These are phyloP conservation scores for Hypotaenidia philippensis DNA, from an alignment of 2,797 vertebrate genomes.

Conservation along the genomic window DNA sequence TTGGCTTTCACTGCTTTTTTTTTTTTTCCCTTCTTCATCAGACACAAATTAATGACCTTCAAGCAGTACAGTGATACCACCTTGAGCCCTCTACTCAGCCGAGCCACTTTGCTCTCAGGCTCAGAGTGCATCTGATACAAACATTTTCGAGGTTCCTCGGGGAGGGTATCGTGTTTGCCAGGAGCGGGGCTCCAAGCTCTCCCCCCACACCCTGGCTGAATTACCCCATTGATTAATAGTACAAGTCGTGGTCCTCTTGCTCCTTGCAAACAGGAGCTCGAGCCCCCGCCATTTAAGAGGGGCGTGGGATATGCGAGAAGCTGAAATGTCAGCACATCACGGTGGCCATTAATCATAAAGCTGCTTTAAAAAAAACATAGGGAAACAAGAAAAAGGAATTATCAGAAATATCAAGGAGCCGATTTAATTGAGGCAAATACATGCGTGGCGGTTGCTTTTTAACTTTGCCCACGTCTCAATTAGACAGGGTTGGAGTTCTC, in stretches of 20 bases:
- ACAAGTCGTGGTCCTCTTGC: not conserved
- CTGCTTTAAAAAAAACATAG: not conserved
- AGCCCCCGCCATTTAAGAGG: constrained; percentile 31
- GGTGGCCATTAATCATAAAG: constrained; percentile 61
- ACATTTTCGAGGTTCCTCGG: constrained; percentile 26
- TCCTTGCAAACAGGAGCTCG: constrained; percentile 10
- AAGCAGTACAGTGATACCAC: constrained; percentile 31
- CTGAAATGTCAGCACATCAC: constrained; percentile 63
- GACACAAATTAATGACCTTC: constrained; percentile 72
- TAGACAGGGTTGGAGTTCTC: constrained; percentile 48
- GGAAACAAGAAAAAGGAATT: constrained; percentile 38
- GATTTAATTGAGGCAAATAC: constrained; percentile 56
- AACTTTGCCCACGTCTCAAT: constrained; percentile 65
- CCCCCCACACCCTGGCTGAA: not conserved
- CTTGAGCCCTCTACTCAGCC: constrained; percentile 12
- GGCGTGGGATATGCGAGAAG: not conserved
- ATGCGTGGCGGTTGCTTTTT: constrained; percentile 15
- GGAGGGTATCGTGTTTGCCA: constrained; percentile 42
- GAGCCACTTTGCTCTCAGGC: constrained; percentile 15
- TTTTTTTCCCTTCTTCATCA: constrained; percentile 33
- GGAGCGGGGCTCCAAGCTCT: not conserved
- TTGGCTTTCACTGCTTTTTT: constrained; percentile 65
- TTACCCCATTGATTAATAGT: constrained; percentile 56
- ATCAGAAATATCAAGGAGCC: constrained; percentile 51
- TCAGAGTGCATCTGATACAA: constrained; percentile 16